Evolutionary conservation across 2,797 vertebrate genomes (phyloP), one percentile per base, ranked within the genome.

Genomic region (Cuculus canorus): DNA sequence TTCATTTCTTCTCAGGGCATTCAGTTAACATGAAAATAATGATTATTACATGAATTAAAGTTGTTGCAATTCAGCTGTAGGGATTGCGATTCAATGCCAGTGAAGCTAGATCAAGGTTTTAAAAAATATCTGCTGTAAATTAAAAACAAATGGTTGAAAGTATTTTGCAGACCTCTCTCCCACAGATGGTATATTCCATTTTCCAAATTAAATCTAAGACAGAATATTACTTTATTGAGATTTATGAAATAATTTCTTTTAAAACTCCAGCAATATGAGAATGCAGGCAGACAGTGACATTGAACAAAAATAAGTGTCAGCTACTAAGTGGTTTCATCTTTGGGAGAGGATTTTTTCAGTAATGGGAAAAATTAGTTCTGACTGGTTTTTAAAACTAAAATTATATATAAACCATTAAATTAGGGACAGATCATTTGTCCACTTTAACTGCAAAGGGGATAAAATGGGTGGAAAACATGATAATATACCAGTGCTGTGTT

Each of bases 221-320:
- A 90, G 95, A 96, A 97, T 97, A 96, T 89, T 95, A 93, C 93
- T 91, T 97, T 97, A 97, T 97, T 97, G 96, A 97, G 94, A 97
- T 97, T 98, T 97, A 97, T 97, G 97, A 93, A 97, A 93, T 96
- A 96, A 93, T 96, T 94, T 93, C 50, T 96, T 79, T 89, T 22
- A 97, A 97, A 97, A 96, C 79, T 96, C 96, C 81, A 94, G 81
- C 92, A 96, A 90, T 94, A 96, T 63, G 92, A 96, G 91, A 95
- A 83, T 81, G 70, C 85, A 92, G 77, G 77, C 87, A 96, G 92
- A 95, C 84, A 96, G 57, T 72, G 50, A 86, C 73, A 90, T 65
- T 73, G 89, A 96, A 96, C 82, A 96, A 95, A 97, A 96, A 39
- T 75, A 96, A 96, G 75, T 95, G 93, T 91, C 92, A 82, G 91